Percentiles rank a stretch among this genome's conserved stretches.
phyloP scores from a whole-genome alignment of 2,888 invertebrate genomes.

The Maniola hyperantus region DNA sequence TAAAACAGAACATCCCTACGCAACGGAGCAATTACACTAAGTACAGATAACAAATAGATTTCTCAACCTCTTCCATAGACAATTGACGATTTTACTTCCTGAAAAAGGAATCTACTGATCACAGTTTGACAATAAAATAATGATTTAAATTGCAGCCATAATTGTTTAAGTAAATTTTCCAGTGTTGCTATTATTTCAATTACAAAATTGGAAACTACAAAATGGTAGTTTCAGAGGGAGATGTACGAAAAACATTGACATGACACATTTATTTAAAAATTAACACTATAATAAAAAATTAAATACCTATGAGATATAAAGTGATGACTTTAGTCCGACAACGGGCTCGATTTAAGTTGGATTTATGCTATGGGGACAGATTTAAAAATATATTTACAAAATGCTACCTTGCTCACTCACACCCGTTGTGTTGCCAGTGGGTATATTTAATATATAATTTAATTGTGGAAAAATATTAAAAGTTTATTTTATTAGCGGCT shows the following conservation, averaged over 20 bases:
- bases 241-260: constrained; percentile 59
- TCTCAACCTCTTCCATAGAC: constrained; percentile 55
- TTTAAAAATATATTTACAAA: constrained; percentile 75
- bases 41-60: constrained; percentile 57
- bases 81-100: constrained; percentile 49
- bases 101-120: constrained; percentile 43
- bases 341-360: constrained; percentile 67
- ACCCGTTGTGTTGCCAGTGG: constrained; percentile 61
- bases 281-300: constrained; percentile 73
- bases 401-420: constrained; percentile 74
- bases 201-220: constrained; percentile 46
- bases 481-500: constrained; percentile 26
- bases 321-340: constrained; percentile 73
- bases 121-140: constrained; percentile 32
- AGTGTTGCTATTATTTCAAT: constrained; percentile 48
- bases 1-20: constrained; percentile 58
- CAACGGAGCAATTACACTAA: constrained; percentile 63
- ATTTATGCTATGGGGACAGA: constrained; percentile 77
- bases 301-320: constrained; percentile 81
- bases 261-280: constrained; percentile 75
- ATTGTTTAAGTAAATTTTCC: constrained; percentile 21
- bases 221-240: constrained; percentile 57
- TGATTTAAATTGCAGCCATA: constrained; percentile 8
- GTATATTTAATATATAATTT: constrained; percentile 34
- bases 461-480: constrained; percentile 26